Conservation (phyloP, 2,113 vertebrate species). For the Myanophis thanlyinensis region DNA sequence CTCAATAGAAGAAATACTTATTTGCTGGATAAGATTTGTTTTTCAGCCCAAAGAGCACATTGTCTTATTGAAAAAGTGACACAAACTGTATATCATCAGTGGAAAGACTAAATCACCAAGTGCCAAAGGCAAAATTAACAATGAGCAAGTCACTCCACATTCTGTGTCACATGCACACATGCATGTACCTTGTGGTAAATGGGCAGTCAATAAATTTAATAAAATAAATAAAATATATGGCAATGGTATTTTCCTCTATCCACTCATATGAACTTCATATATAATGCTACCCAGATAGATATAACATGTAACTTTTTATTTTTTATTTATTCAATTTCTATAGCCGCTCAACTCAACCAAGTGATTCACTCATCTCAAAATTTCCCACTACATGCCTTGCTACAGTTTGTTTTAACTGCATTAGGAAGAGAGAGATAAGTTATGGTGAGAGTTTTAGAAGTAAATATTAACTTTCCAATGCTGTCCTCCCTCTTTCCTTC, state of each 20-base stretch:
- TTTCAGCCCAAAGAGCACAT: background rate
- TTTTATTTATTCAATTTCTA: background rate
- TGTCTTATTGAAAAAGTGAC: background rate
- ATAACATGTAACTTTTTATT: background rate
- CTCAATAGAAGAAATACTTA: background rate
- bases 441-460: background rate
- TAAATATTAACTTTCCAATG: background rate
- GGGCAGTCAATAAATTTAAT: background rate
- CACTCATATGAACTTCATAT: background rate
- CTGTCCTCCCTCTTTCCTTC: background rate
- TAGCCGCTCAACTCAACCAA: no score
- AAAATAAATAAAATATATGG: background rate
- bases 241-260: background rate
- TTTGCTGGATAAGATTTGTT: background rate
- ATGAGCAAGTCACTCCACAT: background rate
- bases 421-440: background rate
- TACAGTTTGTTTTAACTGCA: background rate
- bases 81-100: background rate
- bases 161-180: background rate
- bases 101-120: background rate
- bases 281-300: background rate
- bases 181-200: background rate
- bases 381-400: background rate
- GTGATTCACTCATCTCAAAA: background rate
- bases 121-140: background rate